Evolutionary conservation across 2,797 vertebrate genomes (phyloP), one percentile per base, ranked within the genome.

Genomic region (Tapirus indicus): DNA sequence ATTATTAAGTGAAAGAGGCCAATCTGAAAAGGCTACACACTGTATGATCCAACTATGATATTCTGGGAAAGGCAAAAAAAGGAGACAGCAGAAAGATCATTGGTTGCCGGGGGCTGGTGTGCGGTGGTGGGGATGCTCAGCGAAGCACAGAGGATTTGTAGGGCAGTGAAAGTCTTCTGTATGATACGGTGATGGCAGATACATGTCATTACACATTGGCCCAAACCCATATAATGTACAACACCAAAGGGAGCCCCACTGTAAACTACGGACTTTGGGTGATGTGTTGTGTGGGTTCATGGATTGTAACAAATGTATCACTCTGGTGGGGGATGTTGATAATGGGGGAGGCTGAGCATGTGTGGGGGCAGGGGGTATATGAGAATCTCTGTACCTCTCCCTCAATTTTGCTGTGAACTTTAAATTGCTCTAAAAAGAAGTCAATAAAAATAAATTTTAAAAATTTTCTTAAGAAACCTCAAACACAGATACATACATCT

Each of bases 271-370:
- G 49, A 52, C 49, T 52, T 52, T 52, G 49, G 49, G 49, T 52
- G 49, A 52, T 20, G 56, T 21, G 49, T 23, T 32, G 3, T 1
- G 49, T 35, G 4, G 49, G 49, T 12, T 54, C 32, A 2, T 54
- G 18, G n/a, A 6, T 13, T 3, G 20, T 14, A 23, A 49, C 75
- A 13, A 23, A 52, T 1, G 3, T 13, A 52, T 10, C 11, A 2
- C 49, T 38, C 0, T 2, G 66, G 18, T 2, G 6, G 49, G 74
- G 32, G 29, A 1, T 13, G 3, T 0, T 29, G 49, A 52, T 52
- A 13, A 14, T 52, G 16, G 3, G 71, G 56, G 56, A 21, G 12
- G 56, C 18, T 23, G 56, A 21, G 56, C 56, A 58, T 20, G 20
- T 21, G 56, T 4, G 18, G 49, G 29, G 49, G 49, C 3, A 7